Conservation (phyloP, 2,888 invertebrate species). For the Gnatocerus cornutus region DNA sequence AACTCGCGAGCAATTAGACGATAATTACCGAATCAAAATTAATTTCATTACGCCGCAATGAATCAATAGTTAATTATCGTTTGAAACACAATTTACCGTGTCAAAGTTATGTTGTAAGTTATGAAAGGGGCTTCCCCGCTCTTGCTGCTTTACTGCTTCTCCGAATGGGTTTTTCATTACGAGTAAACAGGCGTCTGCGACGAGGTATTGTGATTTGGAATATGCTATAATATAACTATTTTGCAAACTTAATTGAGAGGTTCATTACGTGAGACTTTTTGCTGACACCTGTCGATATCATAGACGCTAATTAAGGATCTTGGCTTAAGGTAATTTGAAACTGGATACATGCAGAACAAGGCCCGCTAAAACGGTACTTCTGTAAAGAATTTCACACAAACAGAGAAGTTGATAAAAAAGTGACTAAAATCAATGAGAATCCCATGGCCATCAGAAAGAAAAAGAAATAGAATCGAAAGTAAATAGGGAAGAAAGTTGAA, state of each 20-base stretch:
- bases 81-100: constrained; percentile 24
- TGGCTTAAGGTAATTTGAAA: no score
- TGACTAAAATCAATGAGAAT: no score
- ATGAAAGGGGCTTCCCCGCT: constrained; percentile 1
- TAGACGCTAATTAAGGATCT: no score
- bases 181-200: background rate
- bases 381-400: no score
- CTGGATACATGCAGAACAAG: no score
- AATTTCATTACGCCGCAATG: constrained; percentile 31
- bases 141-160: background rate
- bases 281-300: background rate
- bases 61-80: constrained; percentile 38
- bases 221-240: constrained; percentile 6
- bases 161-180: constrained; percentile 28
- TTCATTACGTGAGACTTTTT: background rate
- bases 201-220: background rate
- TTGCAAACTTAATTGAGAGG: background rate
- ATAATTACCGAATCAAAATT: constrained; percentile 37
- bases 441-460: no score
- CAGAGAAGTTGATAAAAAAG: no score
- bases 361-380: no score
- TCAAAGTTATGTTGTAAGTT: constrained; percentile 9
- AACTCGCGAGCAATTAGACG: constrained; percentile 28
- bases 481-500: no score
- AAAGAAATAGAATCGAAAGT: no score